phyloP scores from a whole-genome alignment of 1,140 invertebrate species.

The Drosophila busckii region DNA sequence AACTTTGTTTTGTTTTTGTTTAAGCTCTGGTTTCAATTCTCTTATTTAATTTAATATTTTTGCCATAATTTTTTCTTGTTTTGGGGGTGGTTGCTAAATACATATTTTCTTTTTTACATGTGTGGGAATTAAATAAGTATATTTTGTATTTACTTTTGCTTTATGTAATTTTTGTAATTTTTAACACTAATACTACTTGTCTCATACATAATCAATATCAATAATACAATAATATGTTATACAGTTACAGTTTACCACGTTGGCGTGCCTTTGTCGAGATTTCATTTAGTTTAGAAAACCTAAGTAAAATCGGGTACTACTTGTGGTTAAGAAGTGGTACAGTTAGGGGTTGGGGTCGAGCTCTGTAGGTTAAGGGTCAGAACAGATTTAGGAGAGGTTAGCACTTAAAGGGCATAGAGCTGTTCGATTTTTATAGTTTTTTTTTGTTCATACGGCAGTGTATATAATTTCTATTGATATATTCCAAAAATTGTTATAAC shows the following conservation, averaged over 20 bases:
- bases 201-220: slow-evolving; percentile 52
- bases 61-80: slow-evolving; percentile 55
- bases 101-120: slow-evolving; percentile 32
- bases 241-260: slow-evolving; percentile 63
- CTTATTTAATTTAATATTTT: slow-evolving; percentile 60
- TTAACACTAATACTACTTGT: slow-evolving; percentile 62
- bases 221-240: slow-evolving; percentile 67
- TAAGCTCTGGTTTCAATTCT: slow-evolving; percentile 59
- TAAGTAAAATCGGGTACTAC: slow-evolving; percentile 41
- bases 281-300: slow-evolving; percentile 32
- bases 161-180: slow-evolving; percentile 51
- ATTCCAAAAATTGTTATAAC: slow-evolving; percentile 1
- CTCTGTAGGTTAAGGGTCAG: slow-evolving; percentile 8
- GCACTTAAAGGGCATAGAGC: slow-evolving; percentile 20
- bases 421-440: slow-evolving; percentile 36
- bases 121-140: slow-evolving; percentile 50
- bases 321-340: slow-evolving; percentile 30
- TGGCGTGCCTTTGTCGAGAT: slow-evolving; percentile 33
- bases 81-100: slow-evolving; percentile 17
- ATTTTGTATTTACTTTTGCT: slow-evolving; percentile 8
- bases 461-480: slow-evolving; percentile 48
- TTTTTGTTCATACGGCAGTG: slow-evolving; percentile 46
- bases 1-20: slow-evolving; percentile 36
- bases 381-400: slow-evolving; percentile 18
- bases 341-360: slow-evolving; percentile 2